phyloP scores from a whole-genome alignment of 2,113 vertebrate genomes.

The Semnornis frantzii region DNA sequence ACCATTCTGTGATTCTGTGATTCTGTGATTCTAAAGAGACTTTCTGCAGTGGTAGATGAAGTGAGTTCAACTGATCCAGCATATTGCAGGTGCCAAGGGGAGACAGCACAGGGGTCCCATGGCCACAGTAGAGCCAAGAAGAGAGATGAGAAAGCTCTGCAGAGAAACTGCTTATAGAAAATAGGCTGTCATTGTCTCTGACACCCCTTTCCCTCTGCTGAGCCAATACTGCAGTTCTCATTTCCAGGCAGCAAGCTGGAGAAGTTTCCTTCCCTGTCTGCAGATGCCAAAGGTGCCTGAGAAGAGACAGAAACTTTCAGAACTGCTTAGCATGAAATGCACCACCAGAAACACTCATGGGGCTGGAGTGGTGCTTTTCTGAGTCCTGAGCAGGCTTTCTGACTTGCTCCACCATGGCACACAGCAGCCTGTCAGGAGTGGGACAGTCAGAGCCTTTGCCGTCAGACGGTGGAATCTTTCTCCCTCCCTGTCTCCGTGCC shows the following conservation, averaged over 20 bases:
- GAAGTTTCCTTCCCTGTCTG: background rate
- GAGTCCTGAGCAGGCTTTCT: background rate
- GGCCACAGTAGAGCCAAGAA: background rate
- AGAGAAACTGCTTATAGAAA: background rate
- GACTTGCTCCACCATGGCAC: fast-evolving
- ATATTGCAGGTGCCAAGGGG: background rate
- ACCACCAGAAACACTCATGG: background rate
- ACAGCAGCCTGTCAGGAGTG: background rate
- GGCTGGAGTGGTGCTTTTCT: background rate
- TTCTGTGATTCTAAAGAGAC: background rate
- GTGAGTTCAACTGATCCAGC: fast-evolving
- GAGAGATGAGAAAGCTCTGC: background rate
- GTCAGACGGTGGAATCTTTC: constrained; percentile 12
- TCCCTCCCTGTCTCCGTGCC: background rate
- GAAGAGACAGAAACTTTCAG: background rate
- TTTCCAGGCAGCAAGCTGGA: constrained; percentile 39
- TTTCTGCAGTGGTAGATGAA: background rate
- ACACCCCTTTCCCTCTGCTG: background rate
- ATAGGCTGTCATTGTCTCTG: background rate
- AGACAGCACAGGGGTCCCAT: background rate
- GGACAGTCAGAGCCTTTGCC: constrained; percentile 12
- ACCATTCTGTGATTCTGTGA: too few species aligned
- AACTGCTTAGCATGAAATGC: background rate
- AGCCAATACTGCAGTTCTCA: background rate
- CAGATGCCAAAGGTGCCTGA: constrained; percentile 9